Evolutionary conservation across 1,140 invertebrate species (phyloP), one percentile per base, ranked within the genome.

Genomic region (Papilio glaucus): DNA sequence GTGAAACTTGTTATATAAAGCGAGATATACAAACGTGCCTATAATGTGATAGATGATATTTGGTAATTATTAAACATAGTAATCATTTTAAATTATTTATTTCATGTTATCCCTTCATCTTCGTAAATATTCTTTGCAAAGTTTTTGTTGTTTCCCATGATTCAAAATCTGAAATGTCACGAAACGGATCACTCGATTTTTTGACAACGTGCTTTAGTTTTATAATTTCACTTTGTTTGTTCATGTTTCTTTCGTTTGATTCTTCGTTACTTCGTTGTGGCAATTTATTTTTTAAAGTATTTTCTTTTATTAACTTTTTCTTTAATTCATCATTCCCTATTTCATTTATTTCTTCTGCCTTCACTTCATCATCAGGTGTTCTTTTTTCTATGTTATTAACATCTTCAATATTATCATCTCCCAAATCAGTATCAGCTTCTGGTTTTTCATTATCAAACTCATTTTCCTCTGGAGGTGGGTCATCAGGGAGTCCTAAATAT

Each of bases 1-100:
- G 98, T 93, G 95, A 98, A 80, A 96, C 95, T 63, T 99, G 98
- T 91, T 94, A 95, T 68, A 94, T 95, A 26, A 96, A 95, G 80
- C 94, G 95, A 79, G 95, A 95, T 77, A 94, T 97, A 82, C 96
- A 96, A 93, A 97, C 96, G 71, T 97, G 96, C 87, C 94, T 91
- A 79, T 93, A 88, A 92, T 93, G 89, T 91, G 90, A 92, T 91
- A 91, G 80, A 86, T 80, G 87, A 84, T 82, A 84, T 85, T 84
- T 84, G 79, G 83, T 85, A 82, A 80, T 81, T 84, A 82, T 79
- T 83, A 82, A 85, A 86, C 42, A 75, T 57, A 74, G 60, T 18
- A 41, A 41, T 65, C n/a, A 18, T 65, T 65, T 65, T 78, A 60
- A 81, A n/a, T n/a, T n/a, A n/a, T 71, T 69, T 76, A 77, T 72